These are phyloP conservation scores for Pyrocoelia pectoralis DNA, from an alignment of 2,888 invertebrate species.

Conservation along the genomic window DNA sequence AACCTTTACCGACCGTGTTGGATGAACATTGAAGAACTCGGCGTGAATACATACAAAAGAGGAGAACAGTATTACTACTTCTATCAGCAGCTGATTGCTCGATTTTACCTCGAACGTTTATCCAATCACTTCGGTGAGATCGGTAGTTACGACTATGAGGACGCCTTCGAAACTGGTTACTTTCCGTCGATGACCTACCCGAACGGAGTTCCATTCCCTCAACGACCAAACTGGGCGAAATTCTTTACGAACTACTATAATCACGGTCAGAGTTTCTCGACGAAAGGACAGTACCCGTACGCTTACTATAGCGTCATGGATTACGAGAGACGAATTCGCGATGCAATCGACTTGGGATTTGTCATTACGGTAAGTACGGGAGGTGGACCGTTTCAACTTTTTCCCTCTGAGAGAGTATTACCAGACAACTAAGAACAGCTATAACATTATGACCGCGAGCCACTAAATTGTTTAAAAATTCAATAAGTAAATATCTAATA, in stretches of 20 bases:
- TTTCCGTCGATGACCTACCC: slow-evolving; percentile 69
- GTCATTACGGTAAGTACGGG: slow-evolving; percentile 51
- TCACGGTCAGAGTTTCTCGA: slow-evolving; percentile 48
- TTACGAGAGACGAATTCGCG: slow-evolving; percentile 65
- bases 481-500: too few relatives aligned
- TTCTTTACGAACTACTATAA: slow-evolving; percentile 59
- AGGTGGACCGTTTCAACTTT: too few relatives aligned
- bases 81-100: slow-evolving; percentile 73
- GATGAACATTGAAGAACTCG: slow-evolving; percentile 66
- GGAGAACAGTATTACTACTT: slow-evolving; percentile 72
- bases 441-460: too few relatives aligned
- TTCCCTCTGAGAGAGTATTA: too few relatives aligned
- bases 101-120: slow-evolving; percentile 79
- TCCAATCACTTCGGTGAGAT: slow-evolving; percentile 75
- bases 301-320: slow-evolving; percentile 58
- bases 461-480: too few relatives aligned
- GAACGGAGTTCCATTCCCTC: slow-evolving; percentile 72
- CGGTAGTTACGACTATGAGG: slow-evolving; percentile 64
- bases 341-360: slow-evolving; percentile 66
- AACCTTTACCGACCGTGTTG: slow-evolving; percentile 71
- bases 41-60: slow-evolving; percentile 65
- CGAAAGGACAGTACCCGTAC: slow-evolving; percentile 62
- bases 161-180: slow-evolving; percentile 67
- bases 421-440: too few relatives aligned
- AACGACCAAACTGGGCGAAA: slow-evolving; percentile 66